These are phyloP conservation scores for Trichogramma evanescens DNA, from an alignment of 2,888 invertebrate species.

Conservation along the genomic window DNA sequence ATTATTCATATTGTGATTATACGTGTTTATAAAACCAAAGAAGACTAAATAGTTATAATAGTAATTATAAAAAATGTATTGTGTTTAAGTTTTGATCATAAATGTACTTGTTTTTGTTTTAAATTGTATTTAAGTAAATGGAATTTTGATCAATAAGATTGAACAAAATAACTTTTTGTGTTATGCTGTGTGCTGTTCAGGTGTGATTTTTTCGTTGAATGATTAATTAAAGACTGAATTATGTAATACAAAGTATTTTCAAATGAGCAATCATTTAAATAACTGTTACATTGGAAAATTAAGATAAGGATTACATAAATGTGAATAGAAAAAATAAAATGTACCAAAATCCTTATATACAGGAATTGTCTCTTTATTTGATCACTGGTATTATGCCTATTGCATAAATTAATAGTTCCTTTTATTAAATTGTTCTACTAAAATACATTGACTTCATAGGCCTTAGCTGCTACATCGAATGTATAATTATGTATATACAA, in stretches of 20 bases:
- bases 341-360: conserved; percentile 39
- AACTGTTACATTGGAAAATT: background rate
- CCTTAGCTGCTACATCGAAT: conserved; percentile 34
- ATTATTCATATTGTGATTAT: background rate
- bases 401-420: conserved; percentile 34
- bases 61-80: background rate
- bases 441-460: conserved; percentile 45
- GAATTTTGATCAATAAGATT: background rate
- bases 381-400: conserved; percentile 34
- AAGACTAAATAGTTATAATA: conserved; percentile 2
- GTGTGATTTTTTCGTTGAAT: no score
- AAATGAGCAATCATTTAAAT: background rate
- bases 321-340: conserved; percentile 34
- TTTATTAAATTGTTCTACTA: conserved; percentile 36
- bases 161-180: conserved; percentile 12
- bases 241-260: background rate
- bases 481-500: conserved; percentile 31
- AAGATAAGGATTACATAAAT: background rate
- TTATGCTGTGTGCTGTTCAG: background rate
- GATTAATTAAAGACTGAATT: background rate
- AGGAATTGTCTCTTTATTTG: conserved; percentile 28
- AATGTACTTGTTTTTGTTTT: background rate
- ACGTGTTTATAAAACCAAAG: background rate
- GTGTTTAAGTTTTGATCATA: background rate
- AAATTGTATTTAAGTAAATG: background rate